Evolutionary conservation across 2,113 vertebrate species (phyloP).

Genomic region (Cyprinodon tularosa): DNA sequence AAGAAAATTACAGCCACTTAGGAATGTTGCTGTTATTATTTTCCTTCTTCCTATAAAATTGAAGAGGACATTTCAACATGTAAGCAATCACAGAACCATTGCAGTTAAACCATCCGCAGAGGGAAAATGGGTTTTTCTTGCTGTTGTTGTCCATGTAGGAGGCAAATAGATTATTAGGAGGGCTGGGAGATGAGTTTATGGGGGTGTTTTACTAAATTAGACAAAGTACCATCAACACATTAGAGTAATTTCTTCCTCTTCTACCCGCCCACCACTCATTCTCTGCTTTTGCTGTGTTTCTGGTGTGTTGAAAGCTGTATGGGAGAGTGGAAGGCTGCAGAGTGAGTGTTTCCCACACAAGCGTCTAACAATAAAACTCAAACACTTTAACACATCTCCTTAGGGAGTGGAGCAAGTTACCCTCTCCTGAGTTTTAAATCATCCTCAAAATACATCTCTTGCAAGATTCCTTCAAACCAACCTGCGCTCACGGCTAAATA

Average conservation of each 20-base stretch:
- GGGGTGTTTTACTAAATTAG: conserved; percentile 57
- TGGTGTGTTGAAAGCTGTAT: conserved; percentile 17
- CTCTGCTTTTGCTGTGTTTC: conserved; percentile 27
- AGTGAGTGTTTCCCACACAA: conserved; percentile 63
- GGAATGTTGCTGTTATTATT: conserved; percentile 85
- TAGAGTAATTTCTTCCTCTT: conserved; percentile 65
- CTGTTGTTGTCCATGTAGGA: conserved; percentile 60
- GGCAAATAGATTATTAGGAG: conserved; percentile 59
- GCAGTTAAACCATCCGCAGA: conserved; percentile 36
- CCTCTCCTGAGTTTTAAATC: conserved; percentile 57
- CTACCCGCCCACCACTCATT: conserved; percentile 51
- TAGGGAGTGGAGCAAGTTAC: conserved; percentile 38
- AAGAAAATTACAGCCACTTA: conserved; percentile 84
- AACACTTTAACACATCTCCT: conserved; percentile 63
- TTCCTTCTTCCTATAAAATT: conserved; percentile 79
- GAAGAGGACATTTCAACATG: conserved; percentile 67
- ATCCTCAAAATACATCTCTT: conserved; percentile 65
- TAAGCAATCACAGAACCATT: conserved; percentile 67
- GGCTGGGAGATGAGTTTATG: conserved; percentile 51
- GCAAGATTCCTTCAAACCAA: conserved; percentile 61
- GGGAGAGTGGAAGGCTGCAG: not conserved
- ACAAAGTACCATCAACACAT: conserved; percentile 62
- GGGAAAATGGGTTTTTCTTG: conserved; percentile 57
- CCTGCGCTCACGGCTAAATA: conserved; percentile 59
- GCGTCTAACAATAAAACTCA: conserved; percentile 68